Base-by-base conservation (phyloP, 2,113 vertebrate species). In the Chiloscyllium plagiosum region DNA sequence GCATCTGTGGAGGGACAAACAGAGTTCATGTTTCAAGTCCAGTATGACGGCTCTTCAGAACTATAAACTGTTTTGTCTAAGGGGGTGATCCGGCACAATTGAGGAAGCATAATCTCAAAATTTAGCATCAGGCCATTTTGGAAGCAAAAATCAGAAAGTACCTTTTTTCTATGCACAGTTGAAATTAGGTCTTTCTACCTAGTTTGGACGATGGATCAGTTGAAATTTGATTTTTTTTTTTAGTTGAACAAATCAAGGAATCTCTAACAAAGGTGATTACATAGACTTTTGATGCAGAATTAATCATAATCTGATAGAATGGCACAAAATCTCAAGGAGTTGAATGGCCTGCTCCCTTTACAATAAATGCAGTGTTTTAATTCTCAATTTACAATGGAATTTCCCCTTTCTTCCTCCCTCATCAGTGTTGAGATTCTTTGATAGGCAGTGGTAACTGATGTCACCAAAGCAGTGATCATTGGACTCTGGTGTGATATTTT, bases 401-500 rank as follows among this genome's bases (percentile, higher is more conserved):
- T 47, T 70, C 42, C 37, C 2, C 42, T 83, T 83, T 19, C 37
- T 61, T 61, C 2, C 33, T 93, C 90, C 56, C 61, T 94, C 65
- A 69, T 1, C 42, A 47, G 42, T 95, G n/a, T 72, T 95, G 47
- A 70, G 66, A 70, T 26, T 70, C 61, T 22, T 47, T 95, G 68
- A 72, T 70, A 52, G 94, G 33, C 69, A 33, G n/a, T 33, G 69
- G 22, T 72, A 95, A 26, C 42, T 72, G 69, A 95, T 95, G 5
- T 29, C 68, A 68, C 29, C 52, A 13, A 72, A 22, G 20, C 12
- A 2, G 94, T 76, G 94, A 95, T 95, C 22, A 52, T 24, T 95
- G 13, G 69, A 95, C 94, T 33, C 72, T 72, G 69, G 37, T 22
- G 3, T 94, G 68, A 70, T 68, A 94, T 94, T 94, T 94, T 94